Conservation (phyloP, 2,888 invertebrate genomes). For the Drosophila aldrichi region DNA sequence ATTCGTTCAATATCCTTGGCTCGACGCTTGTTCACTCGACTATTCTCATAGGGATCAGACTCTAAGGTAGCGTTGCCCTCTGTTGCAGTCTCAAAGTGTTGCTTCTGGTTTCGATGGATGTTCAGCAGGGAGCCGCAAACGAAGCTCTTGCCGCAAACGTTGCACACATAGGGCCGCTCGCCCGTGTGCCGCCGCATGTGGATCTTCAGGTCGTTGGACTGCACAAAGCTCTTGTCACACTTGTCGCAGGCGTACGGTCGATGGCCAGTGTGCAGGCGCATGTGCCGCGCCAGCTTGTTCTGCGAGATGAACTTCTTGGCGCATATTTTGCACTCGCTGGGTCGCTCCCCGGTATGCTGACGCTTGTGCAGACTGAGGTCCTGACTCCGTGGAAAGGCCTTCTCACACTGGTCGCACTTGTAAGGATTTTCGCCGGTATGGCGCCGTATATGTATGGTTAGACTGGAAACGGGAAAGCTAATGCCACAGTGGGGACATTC, state of each 20-base stretch:
- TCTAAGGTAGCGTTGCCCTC: slow-evolving; percentile 41
- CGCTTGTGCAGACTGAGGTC: slow-evolving; percentile 87
- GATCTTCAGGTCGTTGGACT: slow-evolving; percentile 90
- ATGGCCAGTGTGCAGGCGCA: slow-evolving; percentile 87
- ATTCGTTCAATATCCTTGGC: slow-evolving; percentile 61
- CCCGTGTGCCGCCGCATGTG: slow-evolving; percentile 90
- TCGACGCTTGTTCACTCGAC: slow-evolving; percentile 70
- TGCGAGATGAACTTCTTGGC: slow-evolving; percentile 87
- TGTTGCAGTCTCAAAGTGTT: slow-evolving; percentile 85
- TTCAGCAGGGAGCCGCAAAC: slow-evolving; percentile 89
- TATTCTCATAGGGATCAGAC: slow-evolving; percentile 79
- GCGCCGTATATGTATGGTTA: slow-evolving; percentile 88
- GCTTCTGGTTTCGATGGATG: slow-evolving; percentile 88
- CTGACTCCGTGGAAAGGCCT: slow-evolving; percentile 88
- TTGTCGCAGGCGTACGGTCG: slow-evolving; percentile 87
- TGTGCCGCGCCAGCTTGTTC: slow-evolving; percentile 88
- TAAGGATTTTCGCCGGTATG: slow-evolving; percentile 89
- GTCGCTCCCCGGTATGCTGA: slow-evolving; percentile 88
- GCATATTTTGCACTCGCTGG: slow-evolving; percentile 84
- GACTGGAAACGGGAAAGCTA: slow-evolving; percentile 87
- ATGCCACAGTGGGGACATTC: slow-evolving; percentile 88
- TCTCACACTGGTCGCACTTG: slow-evolving; percentile 87
- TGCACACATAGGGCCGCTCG: slow-evolving; percentile 88
- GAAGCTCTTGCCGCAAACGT: slow-evolving; percentile 89
- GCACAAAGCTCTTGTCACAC: slow-evolving; percentile 87